These are phyloP conservation scores for Trichechus manatus DNA, from an alignment of 2,113 vertebrate species.

Conservation along the genomic window DNA sequence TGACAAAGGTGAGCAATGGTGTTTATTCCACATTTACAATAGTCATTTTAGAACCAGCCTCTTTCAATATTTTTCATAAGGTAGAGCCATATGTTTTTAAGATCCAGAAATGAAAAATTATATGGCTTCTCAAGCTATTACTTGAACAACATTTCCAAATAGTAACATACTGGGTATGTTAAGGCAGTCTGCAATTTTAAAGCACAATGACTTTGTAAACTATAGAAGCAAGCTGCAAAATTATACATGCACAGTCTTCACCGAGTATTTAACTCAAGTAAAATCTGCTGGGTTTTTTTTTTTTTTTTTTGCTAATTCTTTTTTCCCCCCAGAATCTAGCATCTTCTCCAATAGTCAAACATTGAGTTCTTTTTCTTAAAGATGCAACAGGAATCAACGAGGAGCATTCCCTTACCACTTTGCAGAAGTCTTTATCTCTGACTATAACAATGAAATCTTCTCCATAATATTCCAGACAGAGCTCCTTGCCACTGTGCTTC, in stretches of 20 bases:
- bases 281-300: neutral
- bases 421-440: neutral
- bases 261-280: conserved; percentile 30
- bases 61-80: neutral
- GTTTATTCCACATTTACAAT: conserved; percentile 6
- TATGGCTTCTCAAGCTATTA: neutral
- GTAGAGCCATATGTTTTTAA: neutral
- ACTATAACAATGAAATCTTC: neutral
- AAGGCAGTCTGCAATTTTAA: conserved; percentile 1
- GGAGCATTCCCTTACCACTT: neutral
- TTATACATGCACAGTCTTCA: neutral
- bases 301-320: neutral
- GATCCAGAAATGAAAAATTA: neutral
- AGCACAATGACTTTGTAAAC: neutral
- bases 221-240: neutral
- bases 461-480: neutral
- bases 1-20: neutral
- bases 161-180: neutral
- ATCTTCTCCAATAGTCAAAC: neutral
- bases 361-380: neutral
- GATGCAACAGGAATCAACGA: neutral
- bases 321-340: neutral
- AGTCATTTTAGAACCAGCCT: neutral
- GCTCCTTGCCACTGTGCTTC: neutral
- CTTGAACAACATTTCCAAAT: conserved; percentile 22